Evolutionary conservation across 2,888 invertebrate species (phyloP).

Genomic region (Tenthredo scrophulariae): DNA sequence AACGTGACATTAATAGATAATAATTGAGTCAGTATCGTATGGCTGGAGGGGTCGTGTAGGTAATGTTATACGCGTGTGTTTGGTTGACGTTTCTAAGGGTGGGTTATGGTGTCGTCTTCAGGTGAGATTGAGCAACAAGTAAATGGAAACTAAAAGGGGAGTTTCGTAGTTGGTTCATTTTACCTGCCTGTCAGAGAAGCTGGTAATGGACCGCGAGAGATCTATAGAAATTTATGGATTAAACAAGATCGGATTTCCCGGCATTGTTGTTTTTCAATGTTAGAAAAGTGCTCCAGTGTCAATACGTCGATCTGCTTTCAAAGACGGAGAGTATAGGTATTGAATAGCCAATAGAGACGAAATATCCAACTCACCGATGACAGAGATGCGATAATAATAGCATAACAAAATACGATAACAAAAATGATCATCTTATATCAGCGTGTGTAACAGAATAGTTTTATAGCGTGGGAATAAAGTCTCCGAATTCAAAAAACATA

Average conservation of each 20-base stretch:
- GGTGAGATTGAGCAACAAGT: constrained; percentile 18
- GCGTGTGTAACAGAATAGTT: too few species aligned
- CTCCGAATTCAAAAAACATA: too few species aligned
- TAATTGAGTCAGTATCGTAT: background rate
- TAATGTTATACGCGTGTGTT: constrained; percentile 9
- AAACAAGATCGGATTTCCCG: constrained; percentile 29
- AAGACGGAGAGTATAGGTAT: background rate
- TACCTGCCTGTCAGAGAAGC: background rate
- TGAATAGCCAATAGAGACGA: constrained; percentile 17
- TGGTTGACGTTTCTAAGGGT: background rate
- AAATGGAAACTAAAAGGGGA: constrained; percentile 7
- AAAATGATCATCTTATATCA: background rate
- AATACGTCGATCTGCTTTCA: background rate
- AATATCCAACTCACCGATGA: background rate
- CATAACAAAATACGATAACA: constrained; percentile 12
- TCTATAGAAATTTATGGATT: constrained; percentile 40
- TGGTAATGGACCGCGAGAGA: constrained; percentile 15
- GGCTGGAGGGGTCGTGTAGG: background rate
- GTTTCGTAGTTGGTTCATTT: constrained; percentile 2
- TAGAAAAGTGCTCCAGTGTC: background rate
- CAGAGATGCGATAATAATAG: background rate
- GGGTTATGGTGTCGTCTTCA: background rate
- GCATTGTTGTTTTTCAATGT: background rate
- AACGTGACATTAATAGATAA: background rate
- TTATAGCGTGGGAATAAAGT: too few species aligned